phyloP scores from a whole-genome alignment of 2,888 invertebrate species.

The Arge pagana region DNA sequence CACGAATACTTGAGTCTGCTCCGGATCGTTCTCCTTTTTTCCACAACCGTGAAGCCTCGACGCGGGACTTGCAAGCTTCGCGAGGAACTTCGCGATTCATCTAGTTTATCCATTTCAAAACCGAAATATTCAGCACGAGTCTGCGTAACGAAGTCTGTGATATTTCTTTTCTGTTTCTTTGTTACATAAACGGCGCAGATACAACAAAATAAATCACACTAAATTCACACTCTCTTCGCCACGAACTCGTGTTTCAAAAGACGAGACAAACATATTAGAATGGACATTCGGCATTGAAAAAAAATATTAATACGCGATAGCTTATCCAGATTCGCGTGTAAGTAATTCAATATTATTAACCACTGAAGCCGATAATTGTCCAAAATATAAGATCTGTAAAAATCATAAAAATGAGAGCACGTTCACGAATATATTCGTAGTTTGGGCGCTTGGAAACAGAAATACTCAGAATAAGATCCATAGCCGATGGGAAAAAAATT shows the following conservation, averaged over 20 bases:
- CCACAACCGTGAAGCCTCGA: slow-evolving; percentile 31
- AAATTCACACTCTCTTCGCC: slow-evolving; percentile 22
- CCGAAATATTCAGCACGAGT: slow-evolving; percentile 33
- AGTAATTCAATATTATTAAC: background rate
- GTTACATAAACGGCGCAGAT: slow-evolving; percentile 26
- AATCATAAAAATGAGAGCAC: background rate
- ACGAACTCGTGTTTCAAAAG: slow-evolving; percentile 18
- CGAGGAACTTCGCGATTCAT: slow-evolving; percentile 35
- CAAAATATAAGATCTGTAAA: background rate
- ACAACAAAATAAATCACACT: slow-evolving; percentile 26
- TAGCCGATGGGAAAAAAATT: background rate
- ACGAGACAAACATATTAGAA: slow-evolving; percentile 14
- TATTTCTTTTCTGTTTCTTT: slow-evolving; percentile 20
- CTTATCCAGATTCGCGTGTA: no score
- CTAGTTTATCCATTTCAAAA: slow-evolving; percentile 31
- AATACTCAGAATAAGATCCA: slow-evolving; percentile 8
- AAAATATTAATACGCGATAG: no score
- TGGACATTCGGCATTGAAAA: no score
- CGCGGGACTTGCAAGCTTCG: slow-evolving; percentile 31
- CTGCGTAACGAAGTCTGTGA: slow-evolving; percentile 32
- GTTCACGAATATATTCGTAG: slow-evolving; percentile 18
- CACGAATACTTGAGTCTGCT: slow-evolving; percentile 29
- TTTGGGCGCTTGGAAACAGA: slow-evolving; percentile 15
- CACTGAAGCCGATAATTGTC: background rate
- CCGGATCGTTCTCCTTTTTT: slow-evolving; percentile 28